Percentiles rank a stretch among this genome's conserved stretches.
Conservation (phyloP, 2,797 vertebrate species). For the Acropternis orthonyx region DNA sequence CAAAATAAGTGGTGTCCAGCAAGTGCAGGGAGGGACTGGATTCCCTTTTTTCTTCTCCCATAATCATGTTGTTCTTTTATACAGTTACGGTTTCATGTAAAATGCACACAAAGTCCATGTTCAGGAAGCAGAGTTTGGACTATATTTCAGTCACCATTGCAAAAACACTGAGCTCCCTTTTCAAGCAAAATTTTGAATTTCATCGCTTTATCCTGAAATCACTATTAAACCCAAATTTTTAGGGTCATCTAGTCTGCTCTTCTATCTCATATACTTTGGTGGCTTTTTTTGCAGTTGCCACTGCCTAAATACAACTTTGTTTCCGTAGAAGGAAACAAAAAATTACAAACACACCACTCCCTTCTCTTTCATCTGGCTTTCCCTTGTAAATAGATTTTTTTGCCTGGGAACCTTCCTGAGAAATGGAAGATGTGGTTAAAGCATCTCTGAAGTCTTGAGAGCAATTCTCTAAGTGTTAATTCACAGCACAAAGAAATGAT, state of each 20-base stretch:
- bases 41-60: not conserved
- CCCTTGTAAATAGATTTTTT: not conserved
- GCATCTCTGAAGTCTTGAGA: not conserved
- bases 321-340: not conserved
- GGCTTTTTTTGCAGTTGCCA: not conserved
- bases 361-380: not conserved
- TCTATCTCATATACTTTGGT: not conserved
- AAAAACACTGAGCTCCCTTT: not conserved
- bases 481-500: not conserved
- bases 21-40: accelerated
- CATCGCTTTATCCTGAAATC: not conserved
- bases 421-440: not conserved
- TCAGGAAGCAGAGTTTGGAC: not conserved
- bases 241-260: not conserved
- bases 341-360: accelerated
- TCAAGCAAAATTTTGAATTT: not conserved
- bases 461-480: not conserved
- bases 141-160: not conserved
- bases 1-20: not conserved
- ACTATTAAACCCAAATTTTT: not conserved
- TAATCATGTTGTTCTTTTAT: not conserved
- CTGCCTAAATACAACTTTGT: not conserved
- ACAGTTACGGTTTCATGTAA: not conserved
- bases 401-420: not conserved
- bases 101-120: not conserved